Percentiles rank a stretch among this genome's conserved stretches.
phyloP scores from a whole-genome alignment of 2,888 invertebrate species.

The Acanthopleura granulata region DNA sequence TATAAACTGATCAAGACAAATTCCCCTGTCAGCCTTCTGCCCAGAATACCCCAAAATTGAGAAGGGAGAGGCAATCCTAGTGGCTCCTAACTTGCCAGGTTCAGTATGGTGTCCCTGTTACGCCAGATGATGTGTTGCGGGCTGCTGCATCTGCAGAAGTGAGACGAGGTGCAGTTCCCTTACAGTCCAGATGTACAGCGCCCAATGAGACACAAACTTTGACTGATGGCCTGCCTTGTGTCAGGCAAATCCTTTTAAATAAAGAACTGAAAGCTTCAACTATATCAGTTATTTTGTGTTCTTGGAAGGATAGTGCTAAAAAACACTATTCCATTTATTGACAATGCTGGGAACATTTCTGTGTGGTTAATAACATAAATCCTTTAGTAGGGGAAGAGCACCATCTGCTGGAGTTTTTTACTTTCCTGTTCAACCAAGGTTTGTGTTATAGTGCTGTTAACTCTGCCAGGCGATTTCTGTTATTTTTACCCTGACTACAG shows the following conservation, averaged over 20 bases:
- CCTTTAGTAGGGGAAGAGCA: background rate
- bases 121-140: background rate
- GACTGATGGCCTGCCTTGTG: constrained; percentile 19
- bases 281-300: constrained; percentile 11
- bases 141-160: background rate
- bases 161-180: background rate
- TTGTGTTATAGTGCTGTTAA: constrained; percentile 18
- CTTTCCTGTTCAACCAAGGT: background rate
- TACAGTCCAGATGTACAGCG: background rate
- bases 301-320: constrained; percentile 22
- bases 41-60: background rate
- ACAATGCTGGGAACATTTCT: constrained; percentile 22
- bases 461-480: constrained; percentile 21
- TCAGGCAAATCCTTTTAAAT: constrained; percentile 18
- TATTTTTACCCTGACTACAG: background rate
- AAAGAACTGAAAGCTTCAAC: constrained; percentile 3
- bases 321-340: constrained; percentile 13
- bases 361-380: background rate
- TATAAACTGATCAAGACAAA: background rate
- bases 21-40: constrained; percentile 15
- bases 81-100: constrained; percentile 11
- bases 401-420: background rate
- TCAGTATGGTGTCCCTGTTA: constrained; percentile 12
- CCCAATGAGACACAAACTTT: background rate
- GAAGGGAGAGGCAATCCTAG: constrained; percentile 3